These are phyloP conservation scores for Pipistrellus pygmaeus DNA, from an alignment of 2,797 vertebrate genomes.

Conservation along the genomic window DNA sequence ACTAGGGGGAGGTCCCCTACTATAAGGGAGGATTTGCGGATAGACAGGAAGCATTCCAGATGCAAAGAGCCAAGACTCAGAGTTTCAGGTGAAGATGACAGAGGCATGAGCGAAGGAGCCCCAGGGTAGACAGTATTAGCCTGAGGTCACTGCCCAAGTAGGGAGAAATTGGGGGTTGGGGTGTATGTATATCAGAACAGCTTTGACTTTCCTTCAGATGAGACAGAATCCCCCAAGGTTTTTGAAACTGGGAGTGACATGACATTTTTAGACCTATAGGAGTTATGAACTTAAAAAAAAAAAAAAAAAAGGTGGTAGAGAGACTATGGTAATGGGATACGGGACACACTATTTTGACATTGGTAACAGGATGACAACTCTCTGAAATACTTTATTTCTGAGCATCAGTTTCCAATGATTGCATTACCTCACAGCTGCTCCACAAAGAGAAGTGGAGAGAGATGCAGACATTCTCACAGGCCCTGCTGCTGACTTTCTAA, in stretches of 20 bases:
- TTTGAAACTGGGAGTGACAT: not conserved
- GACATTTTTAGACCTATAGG: not conserved
- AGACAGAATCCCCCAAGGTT: not conserved
- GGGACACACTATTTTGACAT: not conserved
- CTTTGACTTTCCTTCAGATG: not conserved
- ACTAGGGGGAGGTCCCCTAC: not conserved
- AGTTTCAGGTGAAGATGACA: not conserved
- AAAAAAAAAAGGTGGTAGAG: not conserved
- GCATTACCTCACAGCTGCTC: not conserved
- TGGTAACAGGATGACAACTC: not conserved
- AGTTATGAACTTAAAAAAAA: not conserved
- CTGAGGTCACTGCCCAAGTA: not conserved
- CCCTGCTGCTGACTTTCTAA: not conserved
- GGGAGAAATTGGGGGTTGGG: not conserved
- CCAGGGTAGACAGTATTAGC: not conserved
- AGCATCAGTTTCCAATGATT: not conserved
- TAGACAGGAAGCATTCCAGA: not conserved
- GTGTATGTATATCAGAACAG: not conserved
- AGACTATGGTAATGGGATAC: no score
- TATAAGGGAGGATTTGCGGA: not conserved
- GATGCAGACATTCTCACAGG: slow-evolving; percentile 18
- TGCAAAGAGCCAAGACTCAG: no score
- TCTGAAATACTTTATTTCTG: slow-evolving; percentile 1
- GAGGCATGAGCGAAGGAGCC: not conserved
- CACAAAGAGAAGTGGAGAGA: slow-evolving; percentile 45